These are phyloP conservation scores for Sebastes goodei DNA, from an alignment of 2,797 vertebrate species.

Conservation along the genomic window DNA sequence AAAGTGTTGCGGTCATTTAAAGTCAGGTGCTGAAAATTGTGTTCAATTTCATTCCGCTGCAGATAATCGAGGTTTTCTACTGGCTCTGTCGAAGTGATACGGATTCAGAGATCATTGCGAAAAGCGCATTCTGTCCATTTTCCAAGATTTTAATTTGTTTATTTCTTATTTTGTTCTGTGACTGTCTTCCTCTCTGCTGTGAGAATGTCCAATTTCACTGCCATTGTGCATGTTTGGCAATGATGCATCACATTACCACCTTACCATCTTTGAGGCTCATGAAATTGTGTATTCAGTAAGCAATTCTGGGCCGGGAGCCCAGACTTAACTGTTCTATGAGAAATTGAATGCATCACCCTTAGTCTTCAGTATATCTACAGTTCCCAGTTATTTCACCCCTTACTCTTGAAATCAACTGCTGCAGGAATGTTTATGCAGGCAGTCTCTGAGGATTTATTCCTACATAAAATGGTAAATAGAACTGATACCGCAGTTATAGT, in stretches of 20 bases:
- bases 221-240: constrained; percentile 48
- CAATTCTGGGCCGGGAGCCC: constrained; percentile 60
- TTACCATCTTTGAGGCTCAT: constrained; percentile 43
- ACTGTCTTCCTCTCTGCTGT: constrained; percentile 5
- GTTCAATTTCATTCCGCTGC: constrained; percentile 3
- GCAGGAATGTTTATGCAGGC: constrained; percentile 45
- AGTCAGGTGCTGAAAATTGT: background rate
- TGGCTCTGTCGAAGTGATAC: background rate
- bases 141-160: constrained; percentile 9
- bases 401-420: constrained; percentile 42
- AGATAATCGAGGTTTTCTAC: constrained; percentile 1
- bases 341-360: constrained; percentile 42
- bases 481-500: constrained; percentile 20
- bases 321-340: constrained; percentile 45
- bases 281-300: constrained; percentile 51
- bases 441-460: constrained; percentile 38
- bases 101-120: background rate
- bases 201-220: constrained; percentile 36
- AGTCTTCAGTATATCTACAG: constrained; percentile 32
- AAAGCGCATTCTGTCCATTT: background rate
- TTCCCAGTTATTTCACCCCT: constrained; percentile 29
- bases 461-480: constrained; percentile 29
- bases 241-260: constrained; percentile 47
- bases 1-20: background rate
- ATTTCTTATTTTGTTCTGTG: background rate